Base-by-base conservation (phyloP, 2,888 invertebrate genomes). In the Drosophila borborema region DNA sequence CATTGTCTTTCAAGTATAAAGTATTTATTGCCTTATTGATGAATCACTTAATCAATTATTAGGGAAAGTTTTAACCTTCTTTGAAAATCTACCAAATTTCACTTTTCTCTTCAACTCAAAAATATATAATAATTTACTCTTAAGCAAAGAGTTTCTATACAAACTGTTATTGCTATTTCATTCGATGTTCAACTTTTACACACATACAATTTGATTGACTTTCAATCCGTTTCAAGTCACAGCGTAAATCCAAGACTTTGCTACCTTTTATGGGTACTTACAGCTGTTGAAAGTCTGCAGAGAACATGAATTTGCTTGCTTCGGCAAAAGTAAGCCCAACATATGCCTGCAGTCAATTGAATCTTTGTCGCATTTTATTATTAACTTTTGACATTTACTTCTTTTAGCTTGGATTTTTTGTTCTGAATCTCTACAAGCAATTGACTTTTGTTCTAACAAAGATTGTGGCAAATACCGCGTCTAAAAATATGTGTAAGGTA, bases 281-380 rank as follows among this genome's bases (percentile, higher is more conserved):
- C 34, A 59, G 48, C 54, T 64, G 63, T 12, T 46, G 53, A 74
- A 58, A 54, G 43, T 28, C 36, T 36, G n/a, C 23, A 38, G 65
- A 66, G 65, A 59, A 2, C 59, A 36, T 31, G 34, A 71, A 61
- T 75, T 71, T 53, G 45, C 55, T 51, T 43, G 56, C 51, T 55
- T 63, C 56, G 41, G 58, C 64, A 61, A 51, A 67, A 54, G 53
- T 74, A 74, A 78, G 68, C 43, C 56, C 28, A 64, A 51, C 41
- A 58, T 45, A 66, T 46, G 56, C 45, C 51, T 4, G 53, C 65
- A 65, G 61, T 71, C 61, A 71, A 76, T 80, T 68, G 49, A 65
- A 51, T 63, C 49, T 62, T 76, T 80, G 56, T 62, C 64, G 76
- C 73, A 71, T 80, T 74, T 77, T 63, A 41, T 68, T 72, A 68